Conservation (phyloP, 2,797 vertebrate genomes). For the Pangasius sanitwongsei region DNA sequence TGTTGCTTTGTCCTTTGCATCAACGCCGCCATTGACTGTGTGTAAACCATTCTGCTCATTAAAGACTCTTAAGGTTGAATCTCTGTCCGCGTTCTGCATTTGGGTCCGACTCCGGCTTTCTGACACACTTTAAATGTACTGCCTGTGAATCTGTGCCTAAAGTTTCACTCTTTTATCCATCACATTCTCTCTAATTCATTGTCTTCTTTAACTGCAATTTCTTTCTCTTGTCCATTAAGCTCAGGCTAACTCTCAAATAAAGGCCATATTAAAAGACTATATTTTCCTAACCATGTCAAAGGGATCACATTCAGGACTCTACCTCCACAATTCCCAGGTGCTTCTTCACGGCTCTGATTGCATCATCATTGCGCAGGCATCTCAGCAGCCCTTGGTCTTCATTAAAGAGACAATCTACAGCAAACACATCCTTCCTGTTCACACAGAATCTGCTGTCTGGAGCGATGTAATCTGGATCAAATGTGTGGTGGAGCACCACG, state of each 20-base stretch:
- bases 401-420: constrained; percentile 25
- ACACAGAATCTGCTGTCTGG: not conserved
- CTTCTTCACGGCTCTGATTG: not conserved
- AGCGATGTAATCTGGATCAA: not conserved
- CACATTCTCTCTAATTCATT: not conserved
- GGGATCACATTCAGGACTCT: not conserved
- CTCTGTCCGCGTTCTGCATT: no score
- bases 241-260: not conserved
- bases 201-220: not conserved
- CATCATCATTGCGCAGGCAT: not conserved
- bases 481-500: constrained; percentile 27
- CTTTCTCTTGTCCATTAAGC: no score
- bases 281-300: not conserved
- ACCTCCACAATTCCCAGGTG: not conserved
- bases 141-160: not conserved
- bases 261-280: not conserved
- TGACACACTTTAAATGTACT: not conserved
- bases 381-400: constrained; percentile 13
- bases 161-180: not conserved
- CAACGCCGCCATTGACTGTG: no score
- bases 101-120: no score
- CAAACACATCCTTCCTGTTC: not conserved
- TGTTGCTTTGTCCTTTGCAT: no score
- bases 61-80: no score
- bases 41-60: no score